Conservation (phyloP, 2,113 vertebrate species). For the Fulmarus glacialis region DNA sequence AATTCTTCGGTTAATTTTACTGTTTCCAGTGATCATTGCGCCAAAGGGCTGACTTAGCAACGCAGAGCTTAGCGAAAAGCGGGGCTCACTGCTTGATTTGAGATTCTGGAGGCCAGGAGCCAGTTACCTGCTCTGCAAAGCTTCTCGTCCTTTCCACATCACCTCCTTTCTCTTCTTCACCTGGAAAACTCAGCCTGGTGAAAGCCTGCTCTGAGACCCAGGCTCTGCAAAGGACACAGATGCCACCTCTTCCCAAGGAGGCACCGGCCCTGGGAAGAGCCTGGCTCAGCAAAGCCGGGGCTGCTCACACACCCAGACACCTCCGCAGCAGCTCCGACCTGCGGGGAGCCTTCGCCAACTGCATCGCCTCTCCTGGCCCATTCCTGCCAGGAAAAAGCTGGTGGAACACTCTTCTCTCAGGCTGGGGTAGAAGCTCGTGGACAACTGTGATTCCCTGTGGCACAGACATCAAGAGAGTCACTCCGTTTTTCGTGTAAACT, state of each 20-base stretch:
- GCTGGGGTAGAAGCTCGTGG: neutral
- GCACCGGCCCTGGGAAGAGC: neutral
- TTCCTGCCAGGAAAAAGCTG: neutral
- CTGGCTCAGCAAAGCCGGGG: neutral
- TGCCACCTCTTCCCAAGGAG: neutral
- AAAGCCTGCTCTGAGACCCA: neutral
- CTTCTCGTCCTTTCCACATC: neutral
- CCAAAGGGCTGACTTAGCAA: neutral
- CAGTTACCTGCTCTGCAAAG: neutral
- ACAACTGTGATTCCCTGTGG: neutral
- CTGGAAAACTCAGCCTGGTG: neutral
- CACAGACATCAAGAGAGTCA: neutral
- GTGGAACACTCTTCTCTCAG: neutral
- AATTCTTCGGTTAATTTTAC: neutral
- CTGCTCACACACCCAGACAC: neutral
- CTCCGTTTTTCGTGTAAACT: no score
- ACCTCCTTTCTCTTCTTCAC: neutral
- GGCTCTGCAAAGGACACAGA: neutral
- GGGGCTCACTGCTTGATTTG: fast-evolving
- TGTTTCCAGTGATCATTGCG: neutral
- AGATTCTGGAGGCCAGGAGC: neutral
- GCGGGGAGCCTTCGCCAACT: neutral
- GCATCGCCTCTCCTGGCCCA: neutral
- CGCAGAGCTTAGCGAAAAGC: neutral
- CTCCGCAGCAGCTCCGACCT: neutral